phyloP scores from a whole-genome alignment of 2,888 invertebrate genomes.

The Seira musarum region DNA sequence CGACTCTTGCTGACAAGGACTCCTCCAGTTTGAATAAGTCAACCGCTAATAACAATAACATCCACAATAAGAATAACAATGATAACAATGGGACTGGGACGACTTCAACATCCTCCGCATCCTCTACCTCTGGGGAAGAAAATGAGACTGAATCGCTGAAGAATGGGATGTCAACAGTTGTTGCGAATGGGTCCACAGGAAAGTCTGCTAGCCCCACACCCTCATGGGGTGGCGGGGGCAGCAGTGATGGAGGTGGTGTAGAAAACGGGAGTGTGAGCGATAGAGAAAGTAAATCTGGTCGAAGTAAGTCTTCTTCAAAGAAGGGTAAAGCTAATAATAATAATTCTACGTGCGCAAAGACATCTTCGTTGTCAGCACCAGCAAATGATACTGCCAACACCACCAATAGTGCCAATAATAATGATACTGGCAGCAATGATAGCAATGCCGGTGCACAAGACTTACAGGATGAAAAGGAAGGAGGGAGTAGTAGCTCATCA shows the following conservation, averaged over 20 bases:
- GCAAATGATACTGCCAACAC: conserved; percentile 34
- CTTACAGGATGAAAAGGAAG: conserved; percentile 27
- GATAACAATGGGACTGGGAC: conserved; percentile 49
- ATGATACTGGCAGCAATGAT: no score
- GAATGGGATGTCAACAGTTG: conserved; percentile 34
- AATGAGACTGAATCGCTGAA: conserved; percentile 34
- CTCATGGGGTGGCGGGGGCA: conserved; percentile 26
- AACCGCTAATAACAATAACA: conserved; percentile 29
- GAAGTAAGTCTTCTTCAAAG: conserved; percentile 47
- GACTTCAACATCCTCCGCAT: conserved; percentile 36
- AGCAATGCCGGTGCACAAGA: conserved; percentile 23
- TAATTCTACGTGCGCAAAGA: conserved; percentile 8
- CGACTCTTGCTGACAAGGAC: conserved; percentile 41
- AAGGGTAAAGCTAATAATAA: conserved; percentile 46
- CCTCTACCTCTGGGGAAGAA: conserved; percentile 40
- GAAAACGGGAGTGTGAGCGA: conserved; percentile 60
- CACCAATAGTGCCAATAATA: conserved; percentile 62
- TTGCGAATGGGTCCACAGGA: conserved; percentile 32
- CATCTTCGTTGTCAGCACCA: conserved; percentile 30
- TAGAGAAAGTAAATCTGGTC: conserved; percentile 49
- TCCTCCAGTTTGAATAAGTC: conserved; percentile 23
- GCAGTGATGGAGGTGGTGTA: not conserved
- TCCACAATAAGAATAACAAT: conserved; percentile 32
- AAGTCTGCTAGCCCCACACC: conserved; percentile 32
- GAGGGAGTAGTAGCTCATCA: conserved; percentile 13